phyloP scores from a whole-genome alignment of 2,888 invertebrate species.

The Copidosoma aretas region DNA sequence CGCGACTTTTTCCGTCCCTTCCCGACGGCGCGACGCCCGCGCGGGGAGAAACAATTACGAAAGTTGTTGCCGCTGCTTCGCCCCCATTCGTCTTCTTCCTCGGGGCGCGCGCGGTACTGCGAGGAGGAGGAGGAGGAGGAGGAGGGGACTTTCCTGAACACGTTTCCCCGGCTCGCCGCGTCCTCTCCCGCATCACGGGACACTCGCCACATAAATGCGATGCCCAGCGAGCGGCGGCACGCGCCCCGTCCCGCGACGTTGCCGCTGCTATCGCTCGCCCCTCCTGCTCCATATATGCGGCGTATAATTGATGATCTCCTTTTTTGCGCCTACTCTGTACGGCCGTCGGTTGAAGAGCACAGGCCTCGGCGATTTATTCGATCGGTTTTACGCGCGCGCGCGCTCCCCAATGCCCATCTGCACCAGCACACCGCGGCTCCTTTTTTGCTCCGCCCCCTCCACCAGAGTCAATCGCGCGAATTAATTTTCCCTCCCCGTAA shows the following conservation, averaged over 20 bases:
- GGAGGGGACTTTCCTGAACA: no score
- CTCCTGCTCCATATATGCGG: constrained; percentile 22
- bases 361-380: neutral
- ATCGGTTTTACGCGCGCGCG: neutral
- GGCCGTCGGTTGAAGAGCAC: neutral
- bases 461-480: neutral
- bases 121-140: no score
- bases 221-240: no score
- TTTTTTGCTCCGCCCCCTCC: neutral
- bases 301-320: constrained; percentile 25
- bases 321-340: neutral
- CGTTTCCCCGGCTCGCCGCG: no score
- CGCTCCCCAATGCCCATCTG: neutral
- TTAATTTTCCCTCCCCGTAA: neutral
- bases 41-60: constrained; percentile 41
- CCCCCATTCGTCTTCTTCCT: constrained; percentile 21
- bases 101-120: no score
- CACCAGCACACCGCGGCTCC: neutral
- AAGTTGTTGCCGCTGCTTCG: constrained; percentile 26
- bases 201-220: no score
- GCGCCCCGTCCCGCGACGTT: neutral
- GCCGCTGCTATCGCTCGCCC: neutral
- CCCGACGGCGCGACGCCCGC: constrained; percentile 17
- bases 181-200: no score
- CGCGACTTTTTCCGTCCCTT: constrained; percentile 37